Conservation (phyloP, 2,797 vertebrate species). For the Schizopygopsis malacanthus region DNA sequence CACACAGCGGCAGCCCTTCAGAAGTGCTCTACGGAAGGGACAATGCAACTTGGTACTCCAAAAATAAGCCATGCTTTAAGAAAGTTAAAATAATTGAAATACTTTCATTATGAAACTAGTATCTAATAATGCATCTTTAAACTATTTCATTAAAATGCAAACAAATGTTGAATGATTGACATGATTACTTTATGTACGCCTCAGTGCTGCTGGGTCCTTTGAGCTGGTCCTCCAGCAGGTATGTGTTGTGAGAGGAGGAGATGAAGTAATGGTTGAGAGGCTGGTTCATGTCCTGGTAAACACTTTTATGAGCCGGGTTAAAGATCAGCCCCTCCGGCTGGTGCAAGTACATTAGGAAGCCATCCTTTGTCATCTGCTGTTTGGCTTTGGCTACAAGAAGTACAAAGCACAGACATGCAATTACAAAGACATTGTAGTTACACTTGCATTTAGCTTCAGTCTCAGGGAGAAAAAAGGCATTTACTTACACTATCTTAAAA, state of each 20-base stretch:
- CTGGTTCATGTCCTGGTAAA: constrained; percentile 95
- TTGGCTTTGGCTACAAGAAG: constrained; percentile 84
- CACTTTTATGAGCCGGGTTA: constrained; percentile 76
- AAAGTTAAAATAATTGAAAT: neutral
- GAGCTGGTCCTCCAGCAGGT: constrained; percentile 94
- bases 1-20: constrained; percentile 93
- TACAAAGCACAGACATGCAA: neutral
- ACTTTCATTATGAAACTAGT: neutral
- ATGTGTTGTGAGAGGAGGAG: constrained; percentile 98
- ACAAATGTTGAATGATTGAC: neutral
- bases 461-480: too few relatives aligned
- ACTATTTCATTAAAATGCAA: neutral
- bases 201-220: constrained; percentile 94
- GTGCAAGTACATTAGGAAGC: constrained; percentile 92
- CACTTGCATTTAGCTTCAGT: too few relatives aligned
- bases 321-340: constrained; percentile 83
- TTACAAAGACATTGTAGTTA: neutral
- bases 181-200: constrained; percentile 79
- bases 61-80: neutral
- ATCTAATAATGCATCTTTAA: neutral
- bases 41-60: neutral
- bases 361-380: constrained; percentile 90
- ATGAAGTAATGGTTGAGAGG: constrained; percentile 95
- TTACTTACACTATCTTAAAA: neutral
- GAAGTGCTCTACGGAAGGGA: constrained; percentile 83